phyloP scores from a whole-genome alignment of 2,888 invertebrate species.

The Apotomis betuletana region DNA sequence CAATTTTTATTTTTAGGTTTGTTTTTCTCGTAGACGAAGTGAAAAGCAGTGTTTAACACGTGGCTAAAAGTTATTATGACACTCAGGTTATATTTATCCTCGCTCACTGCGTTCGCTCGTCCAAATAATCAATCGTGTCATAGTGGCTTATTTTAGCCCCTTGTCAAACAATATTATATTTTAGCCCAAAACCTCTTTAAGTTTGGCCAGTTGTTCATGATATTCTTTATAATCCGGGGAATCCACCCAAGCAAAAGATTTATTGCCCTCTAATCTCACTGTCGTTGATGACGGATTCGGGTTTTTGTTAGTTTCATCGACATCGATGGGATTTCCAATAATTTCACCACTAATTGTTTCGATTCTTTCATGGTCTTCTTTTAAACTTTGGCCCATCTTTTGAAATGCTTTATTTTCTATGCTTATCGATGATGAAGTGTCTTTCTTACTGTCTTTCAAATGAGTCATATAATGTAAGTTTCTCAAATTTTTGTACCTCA shows the following conservation, averaged over 20 bases:
- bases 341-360: conserved; percentile 11
- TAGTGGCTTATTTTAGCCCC: too few relatives aligned
- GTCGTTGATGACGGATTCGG: conserved; percentile 14
- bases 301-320: conserved; percentile 13
- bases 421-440: too few relatives aligned
- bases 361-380: background rate
- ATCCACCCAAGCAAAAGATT: conserved; percentile 46
- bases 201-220: conserved; percentile 46
- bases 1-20: too few relatives aligned
- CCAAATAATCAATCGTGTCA: too few relatives aligned
- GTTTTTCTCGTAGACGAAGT: too few relatives aligned
- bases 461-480: background rate
- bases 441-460: background rate
- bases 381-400: background rate
- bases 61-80: too few relatives aligned
- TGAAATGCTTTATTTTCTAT: background rate
- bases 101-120: too few relatives aligned
- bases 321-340: background rate
- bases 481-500: conserved; percentile 26
- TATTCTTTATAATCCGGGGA: conserved; percentile 58
- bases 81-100: too few relatives aligned
- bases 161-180: too few relatives aligned
- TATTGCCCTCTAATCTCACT: conserved; percentile 50
- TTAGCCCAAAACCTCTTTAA: background rate
- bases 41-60: too few relatives aligned